Evolutionary conservation across 2,888 invertebrate species (phyloP), one percentile per base, ranked within the genome.

Genomic region (Galeruca laticollis): DNA sequence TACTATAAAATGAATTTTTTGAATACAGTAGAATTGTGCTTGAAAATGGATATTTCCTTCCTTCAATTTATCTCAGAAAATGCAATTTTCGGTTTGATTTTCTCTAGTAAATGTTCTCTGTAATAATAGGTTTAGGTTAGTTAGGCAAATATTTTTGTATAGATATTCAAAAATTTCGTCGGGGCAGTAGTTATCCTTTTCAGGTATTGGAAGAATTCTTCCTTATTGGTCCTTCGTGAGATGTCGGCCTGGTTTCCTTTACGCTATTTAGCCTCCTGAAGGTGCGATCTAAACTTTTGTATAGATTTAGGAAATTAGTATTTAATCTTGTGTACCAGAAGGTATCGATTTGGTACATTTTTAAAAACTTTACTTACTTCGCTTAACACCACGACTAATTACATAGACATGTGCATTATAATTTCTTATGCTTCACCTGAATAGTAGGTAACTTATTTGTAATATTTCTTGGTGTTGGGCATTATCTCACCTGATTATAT

Each of bases 171-270:
- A 73, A 76, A 73, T 79, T 78, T 77, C 79, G 81, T 83, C 83
- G 83, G 83, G 84, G 84, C 83, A 84, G 83, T 84, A 84, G 84
- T 84, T 81, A 79, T 83, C 81, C 81, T 83, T 85, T 85, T 82
- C 85, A 85, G 84, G 84, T 85, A 80, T 81, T 79, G 80, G 80
- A 80, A 80, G 82, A 78, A 80, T 78, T 77, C 82, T 81, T 76
- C 81, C 83, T 81, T 79, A 77, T 80, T 83, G 84, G 84, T 82
- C 83, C 81, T 83, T 83, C 81, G 79, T 83, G 81, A 82, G 83
- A 80, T 81, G 84, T 79, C 83, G 81, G 74, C 83, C 84, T 78
- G 84, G 84, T 81, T 80, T 83, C 81, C 82, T 84, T 79, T 84
- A 82, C 82, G 81, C 83, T 81, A 80, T 83, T 76, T 84, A 84